These are phyloP conservation scores for Oceanodroma tethys DNA, from an alignment of 2,113 vertebrate genomes.

Conservation along the genomic window DNA sequence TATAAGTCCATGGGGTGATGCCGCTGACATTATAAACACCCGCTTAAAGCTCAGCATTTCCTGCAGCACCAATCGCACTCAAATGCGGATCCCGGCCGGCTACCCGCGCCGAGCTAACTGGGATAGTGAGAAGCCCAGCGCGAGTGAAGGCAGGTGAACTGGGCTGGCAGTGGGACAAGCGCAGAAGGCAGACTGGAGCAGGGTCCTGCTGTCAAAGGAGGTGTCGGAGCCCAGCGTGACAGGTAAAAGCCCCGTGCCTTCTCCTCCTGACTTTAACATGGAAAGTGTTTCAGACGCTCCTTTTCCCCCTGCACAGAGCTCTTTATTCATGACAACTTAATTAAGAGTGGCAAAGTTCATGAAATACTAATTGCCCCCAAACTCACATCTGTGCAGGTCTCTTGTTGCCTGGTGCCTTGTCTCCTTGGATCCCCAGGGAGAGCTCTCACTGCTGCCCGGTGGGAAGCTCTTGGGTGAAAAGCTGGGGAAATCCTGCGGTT, in stretches of 20 bases:
- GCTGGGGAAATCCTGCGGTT: background rate
- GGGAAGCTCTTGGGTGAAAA: background rate
- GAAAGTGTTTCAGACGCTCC: background rate
- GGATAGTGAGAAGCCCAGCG: background rate
- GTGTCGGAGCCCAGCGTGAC: background rate
- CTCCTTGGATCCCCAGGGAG: background rate
- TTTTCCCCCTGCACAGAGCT: background rate
- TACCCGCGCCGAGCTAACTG: background rate
- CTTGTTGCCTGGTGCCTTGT: background rate
- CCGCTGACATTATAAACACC: background rate
- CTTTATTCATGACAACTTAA: background rate
- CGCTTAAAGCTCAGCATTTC: background rate
- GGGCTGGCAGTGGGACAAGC: background rate
- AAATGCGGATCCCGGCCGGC: accelerated
- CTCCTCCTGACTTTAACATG: background rate
- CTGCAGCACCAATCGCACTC: background rate
- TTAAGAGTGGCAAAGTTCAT: background rate
- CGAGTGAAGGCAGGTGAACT: background rate
- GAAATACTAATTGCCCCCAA: background rate
- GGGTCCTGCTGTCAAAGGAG: background rate
- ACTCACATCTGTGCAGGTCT: background rate
- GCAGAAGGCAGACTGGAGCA: background rate
- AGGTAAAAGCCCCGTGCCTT: background rate
- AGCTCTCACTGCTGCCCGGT: background rate
- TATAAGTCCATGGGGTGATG: background rate